Evolutionary conservation across 2,888 invertebrate species (phyloP).

Genomic region (Bruchidius siliquastri): DNA sequence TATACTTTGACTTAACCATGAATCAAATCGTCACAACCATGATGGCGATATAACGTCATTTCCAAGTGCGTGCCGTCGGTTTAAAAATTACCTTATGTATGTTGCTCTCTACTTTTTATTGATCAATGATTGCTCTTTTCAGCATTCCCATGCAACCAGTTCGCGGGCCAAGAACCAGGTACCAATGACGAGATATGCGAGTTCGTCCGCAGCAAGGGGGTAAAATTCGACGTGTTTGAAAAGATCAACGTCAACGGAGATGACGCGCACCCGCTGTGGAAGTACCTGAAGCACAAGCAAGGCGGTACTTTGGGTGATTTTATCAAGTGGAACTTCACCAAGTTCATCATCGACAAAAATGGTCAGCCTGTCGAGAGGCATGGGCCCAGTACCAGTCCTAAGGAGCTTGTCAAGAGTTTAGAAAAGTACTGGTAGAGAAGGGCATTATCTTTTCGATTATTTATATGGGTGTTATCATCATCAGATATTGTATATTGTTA

Average conservation of each 20-base stretch:
- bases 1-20: too few species aligned
- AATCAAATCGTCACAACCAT: too few species aligned
- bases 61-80: too few species aligned
- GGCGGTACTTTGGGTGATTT: constrained; percentile 55
- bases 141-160: constrained; percentile 87
- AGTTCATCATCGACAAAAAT: constrained; percentile 72
- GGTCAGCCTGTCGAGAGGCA: constrained; percentile 65
- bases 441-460: neutral
- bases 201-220: constrained; percentile 58
- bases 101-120: too few species aligned
- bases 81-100: too few species aligned
- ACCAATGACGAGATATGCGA: constrained; percentile 59
- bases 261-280: constrained; percentile 60
- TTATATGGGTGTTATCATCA: constrained; percentile 5
- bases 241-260: constrained; percentile 69
- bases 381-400: constrained; percentile 50
- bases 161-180: constrained; percentile 68
- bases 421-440: constrained; percentile 40
- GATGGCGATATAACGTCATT: too few species aligned
- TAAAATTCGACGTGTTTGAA: constrained; percentile 68
- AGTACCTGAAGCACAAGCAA: constrained; percentile 55
- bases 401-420: constrained; percentile 37
- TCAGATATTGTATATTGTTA: constrained; percentile 7
- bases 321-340: constrained; percentile 88
- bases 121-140: neutral